Base-by-base conservation (phyloP, 1,140 invertebrate species). In the Zeugodacus cucurbitae region DNA sequence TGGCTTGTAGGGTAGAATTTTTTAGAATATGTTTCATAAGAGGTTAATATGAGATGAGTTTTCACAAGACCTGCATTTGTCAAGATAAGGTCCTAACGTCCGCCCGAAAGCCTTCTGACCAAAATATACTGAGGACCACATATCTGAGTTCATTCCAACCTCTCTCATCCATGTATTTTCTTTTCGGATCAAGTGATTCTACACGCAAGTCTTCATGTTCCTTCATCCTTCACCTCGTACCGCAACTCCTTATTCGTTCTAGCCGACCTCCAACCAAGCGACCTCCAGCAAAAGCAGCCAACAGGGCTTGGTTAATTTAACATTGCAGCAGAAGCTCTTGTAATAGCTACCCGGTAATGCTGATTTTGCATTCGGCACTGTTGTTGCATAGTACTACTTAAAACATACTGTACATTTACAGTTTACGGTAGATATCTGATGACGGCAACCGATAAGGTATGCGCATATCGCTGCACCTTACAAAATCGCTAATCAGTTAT, bases 401-500 rank as follows among this genome's bases (percentile, higher is more conserved):
- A 62, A n/a, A 62, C 58, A 62, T 48, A 48, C n/a, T 14, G 37
- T 82, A 22, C n/a, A 17, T 48, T 54, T 17, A 54, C 14, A 11
- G n/a, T 48, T 7, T 54, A 26, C 74, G n/a, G 74, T 1, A 32
- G 26, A 34, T 70, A 82, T 48, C n/a, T 41, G 74, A 82, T 82
- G 37, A 26, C 74, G 44, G 41, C n/a, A 29, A 82, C 41, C 74
- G 74, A 82, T 82, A 82, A 82, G 37, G 74, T 48, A 48, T 48
- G 74, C 22, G n/a, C 74, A 82, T 82, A 82, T 82, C 74, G n/a
- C 37, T 82, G 74, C 41, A 48, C 74, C 74, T 44, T 82, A 82
- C 74, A 82, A 82, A 82, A 82, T 82, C 74, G 74, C 74, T 82
- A 82, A 82, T 82, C 74, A 82, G 74, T 82, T 82, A 82, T 82